phyloP scores from a whole-genome alignment of 2,113 vertebrate genomes.

The Siphamia tubifer region DNA sequence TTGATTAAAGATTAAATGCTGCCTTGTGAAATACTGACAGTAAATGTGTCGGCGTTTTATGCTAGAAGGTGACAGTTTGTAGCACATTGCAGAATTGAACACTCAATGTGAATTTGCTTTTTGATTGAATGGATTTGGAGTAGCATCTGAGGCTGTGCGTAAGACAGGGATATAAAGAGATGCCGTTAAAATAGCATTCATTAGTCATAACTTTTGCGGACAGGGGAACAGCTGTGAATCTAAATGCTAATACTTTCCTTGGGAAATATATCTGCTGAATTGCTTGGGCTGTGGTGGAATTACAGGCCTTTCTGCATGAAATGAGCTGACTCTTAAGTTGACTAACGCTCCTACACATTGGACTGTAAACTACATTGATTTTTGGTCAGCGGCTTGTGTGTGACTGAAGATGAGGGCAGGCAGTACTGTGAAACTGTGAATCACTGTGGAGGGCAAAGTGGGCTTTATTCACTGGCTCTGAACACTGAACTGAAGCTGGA shows the following conservation, averaged over 20 bases:
- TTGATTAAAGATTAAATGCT: neutral
- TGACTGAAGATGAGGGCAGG: slow-evolving; percentile 8
- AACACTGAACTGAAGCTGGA: neutral
- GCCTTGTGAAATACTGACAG: neutral
- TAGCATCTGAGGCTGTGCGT: neutral
- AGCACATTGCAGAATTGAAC: neutral
- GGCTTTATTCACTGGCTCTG: neutral
- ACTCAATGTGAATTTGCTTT: neutral
- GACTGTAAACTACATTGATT: slow-evolving; percentile 48
- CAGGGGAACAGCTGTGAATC: slow-evolving; percentile 2
- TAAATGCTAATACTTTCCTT: slow-evolving; percentile 45
- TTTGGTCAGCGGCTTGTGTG: neutral
- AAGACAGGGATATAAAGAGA: slow-evolving; percentile 3
- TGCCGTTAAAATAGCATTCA: slow-evolving; percentile 15
- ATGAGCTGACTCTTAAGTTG: slow-evolving; percentile 22
- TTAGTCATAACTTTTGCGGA: slow-evolving; percentile 36
- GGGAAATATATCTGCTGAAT: slow-evolving; percentile 33
- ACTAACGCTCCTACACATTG: slow-evolving; percentile 28
- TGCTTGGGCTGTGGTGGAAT: neutral
- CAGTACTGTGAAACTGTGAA: neutral
- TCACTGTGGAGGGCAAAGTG: neutral
- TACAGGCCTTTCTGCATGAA: slow-evolving; percentile 9
- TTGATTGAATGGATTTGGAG: slow-evolving; percentile 1
- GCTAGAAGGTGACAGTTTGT: neutral
- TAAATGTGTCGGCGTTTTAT: neutral